phyloP scores from a whole-genome alignment of 2,797 vertebrate species.

The Poeciliopsis gracilis region DNA sequence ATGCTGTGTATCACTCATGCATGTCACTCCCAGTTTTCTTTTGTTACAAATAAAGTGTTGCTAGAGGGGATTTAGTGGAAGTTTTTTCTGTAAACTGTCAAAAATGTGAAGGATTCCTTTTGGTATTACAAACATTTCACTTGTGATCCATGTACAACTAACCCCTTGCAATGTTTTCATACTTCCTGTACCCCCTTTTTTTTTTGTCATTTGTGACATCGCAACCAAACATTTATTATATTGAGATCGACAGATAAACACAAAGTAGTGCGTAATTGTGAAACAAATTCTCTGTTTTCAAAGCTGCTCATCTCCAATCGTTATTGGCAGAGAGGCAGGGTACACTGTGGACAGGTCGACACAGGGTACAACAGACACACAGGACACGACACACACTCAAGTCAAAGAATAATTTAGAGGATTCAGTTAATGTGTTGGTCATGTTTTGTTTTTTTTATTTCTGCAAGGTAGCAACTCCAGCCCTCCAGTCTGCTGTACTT shows the following conservation, averaged over 20 bases:
- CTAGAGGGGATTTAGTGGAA: conserved; percentile 24
- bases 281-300: background rate
- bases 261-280: background rate
- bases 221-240: background rate
- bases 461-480: background rate
- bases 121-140: conserved; percentile 30
- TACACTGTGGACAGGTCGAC: background rate
- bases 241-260: background rate
- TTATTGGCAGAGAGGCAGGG: background rate
- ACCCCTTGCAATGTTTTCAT: background rate
- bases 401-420: background rate
- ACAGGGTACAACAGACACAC: background rate
- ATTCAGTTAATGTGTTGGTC: background rate
- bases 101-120: conserved; percentile 55
- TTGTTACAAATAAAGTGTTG: conserved; percentile 40
- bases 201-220: background rate
- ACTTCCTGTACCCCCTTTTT: background rate
- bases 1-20: conserved; percentile 45
- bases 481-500: background rate
- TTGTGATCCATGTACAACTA: conserved; percentile 9
- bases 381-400: background rate
- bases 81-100: conserved; percentile 42
- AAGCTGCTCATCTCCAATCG: background rate
- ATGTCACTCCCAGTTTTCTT: conserved; percentile 40
- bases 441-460: background rate